phyloP scores from a whole-genome alignment of 2,113 vertebrate species.

The Rhombomys opimus region DNA sequence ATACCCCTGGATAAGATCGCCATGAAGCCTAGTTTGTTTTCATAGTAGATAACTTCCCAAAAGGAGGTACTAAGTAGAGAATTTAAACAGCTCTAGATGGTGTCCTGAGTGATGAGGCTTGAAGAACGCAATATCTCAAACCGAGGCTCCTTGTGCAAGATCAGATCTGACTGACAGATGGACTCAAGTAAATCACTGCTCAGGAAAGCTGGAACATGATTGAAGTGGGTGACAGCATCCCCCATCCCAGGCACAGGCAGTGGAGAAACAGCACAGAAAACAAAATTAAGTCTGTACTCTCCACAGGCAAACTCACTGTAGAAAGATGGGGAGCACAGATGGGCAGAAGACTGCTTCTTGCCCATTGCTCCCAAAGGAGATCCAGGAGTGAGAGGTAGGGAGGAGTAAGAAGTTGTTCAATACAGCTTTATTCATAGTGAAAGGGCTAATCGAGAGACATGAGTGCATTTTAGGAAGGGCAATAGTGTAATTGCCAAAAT shows the following conservation, averaged over 20 bases:
- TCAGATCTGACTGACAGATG: background rate
- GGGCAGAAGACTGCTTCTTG: background rate
- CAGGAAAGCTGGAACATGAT: background rate
- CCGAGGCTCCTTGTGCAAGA: background rate
- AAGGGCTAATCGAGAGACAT: background rate
- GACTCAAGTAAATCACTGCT: background rate
- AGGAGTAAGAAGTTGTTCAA: background rate
- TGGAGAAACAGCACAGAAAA: background rate
- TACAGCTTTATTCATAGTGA: background rate
- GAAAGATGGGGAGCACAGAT: background rate
- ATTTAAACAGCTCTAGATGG: background rate
- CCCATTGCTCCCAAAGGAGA: background rate
- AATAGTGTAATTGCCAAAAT: background rate
- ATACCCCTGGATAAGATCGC: slow-evolving; percentile 8
- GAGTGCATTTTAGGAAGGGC: background rate
- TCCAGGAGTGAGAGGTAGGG: background rate
- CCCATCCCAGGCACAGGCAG: background rate
- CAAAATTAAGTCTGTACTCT: background rate
- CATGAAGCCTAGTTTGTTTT: background rate
- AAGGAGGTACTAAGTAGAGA: background rate
- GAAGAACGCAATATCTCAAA: background rate
- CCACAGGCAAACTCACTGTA: background rate
- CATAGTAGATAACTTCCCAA: background rate
- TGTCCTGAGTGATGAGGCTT: background rate
- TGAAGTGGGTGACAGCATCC: background rate